Evolutionary conservation across 2,113 vertebrate species (phyloP).

Genomic region (Machaerirhynchus nigripectus): DNA sequence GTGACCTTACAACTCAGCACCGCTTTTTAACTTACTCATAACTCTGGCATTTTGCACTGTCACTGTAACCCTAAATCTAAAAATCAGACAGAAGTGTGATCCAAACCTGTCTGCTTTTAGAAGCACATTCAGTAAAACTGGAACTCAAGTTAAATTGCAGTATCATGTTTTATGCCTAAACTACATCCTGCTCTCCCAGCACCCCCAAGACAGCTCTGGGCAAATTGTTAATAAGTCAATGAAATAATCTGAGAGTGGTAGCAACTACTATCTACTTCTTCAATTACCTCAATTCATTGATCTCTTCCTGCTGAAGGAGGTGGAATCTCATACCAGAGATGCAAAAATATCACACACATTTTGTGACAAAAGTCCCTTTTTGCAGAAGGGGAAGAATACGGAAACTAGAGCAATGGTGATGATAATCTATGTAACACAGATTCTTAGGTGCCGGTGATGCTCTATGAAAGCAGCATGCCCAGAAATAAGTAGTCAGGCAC

Average conservation of each 20-base stretch:
- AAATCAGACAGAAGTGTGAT: background rate
- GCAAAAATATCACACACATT: background rate
- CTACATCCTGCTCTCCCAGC: background rate
- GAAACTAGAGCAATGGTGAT: background rate
- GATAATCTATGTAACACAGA: background rate
- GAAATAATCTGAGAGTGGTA: background rate
- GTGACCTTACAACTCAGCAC: background rate
- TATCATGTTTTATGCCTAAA: background rate
- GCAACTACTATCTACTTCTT: background rate
- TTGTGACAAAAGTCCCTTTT: background rate
- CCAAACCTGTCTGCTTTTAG: background rate
- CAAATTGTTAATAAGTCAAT: background rate
- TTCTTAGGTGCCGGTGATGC: fast-evolving
- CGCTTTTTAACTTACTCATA: background rate
- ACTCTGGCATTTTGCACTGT: background rate
- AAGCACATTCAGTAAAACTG: background rate
- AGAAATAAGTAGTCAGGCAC: background rate
- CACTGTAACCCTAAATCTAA: background rate
- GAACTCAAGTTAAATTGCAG: background rate
- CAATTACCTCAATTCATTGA: background rate
- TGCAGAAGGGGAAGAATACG: background rate
- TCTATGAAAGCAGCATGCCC: background rate
- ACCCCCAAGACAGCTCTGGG: background rate
- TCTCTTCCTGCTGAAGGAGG: background rate
- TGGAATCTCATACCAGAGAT: background rate